These are phyloP conservation scores for Globodera ellingtonae DNA, from an alignment of 1,140 invertebrate genomes.

Conservation along the genomic window DNA sequence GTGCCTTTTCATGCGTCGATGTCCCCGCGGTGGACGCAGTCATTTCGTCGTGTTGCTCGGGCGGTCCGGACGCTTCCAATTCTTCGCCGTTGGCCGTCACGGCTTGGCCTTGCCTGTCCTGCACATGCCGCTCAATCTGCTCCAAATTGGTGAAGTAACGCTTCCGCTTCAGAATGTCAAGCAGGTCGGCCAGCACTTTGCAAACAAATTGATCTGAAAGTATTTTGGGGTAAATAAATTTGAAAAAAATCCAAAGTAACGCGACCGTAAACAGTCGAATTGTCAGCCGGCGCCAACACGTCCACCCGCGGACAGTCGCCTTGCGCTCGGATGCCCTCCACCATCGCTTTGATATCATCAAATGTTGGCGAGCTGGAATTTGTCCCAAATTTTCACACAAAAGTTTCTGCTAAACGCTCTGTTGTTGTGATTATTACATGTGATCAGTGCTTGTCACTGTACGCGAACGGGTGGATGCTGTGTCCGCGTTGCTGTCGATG, in stretches of 20 bases:
- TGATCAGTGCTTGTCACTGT: neutral
- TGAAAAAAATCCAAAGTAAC: slow-evolving; percentile 6
- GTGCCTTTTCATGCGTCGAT: neutral
- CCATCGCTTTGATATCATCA: slow-evolving; percentile 18
- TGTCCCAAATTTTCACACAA: neutral
- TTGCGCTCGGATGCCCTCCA: slow-evolving; percentile 6
- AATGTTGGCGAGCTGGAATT: slow-evolving; percentile 12
- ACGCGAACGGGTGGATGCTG: no score
- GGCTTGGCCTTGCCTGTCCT: neutral
- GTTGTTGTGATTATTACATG: neutral
- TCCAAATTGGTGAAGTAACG: neutral
- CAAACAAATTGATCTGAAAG: slow-evolving; percentile 10
- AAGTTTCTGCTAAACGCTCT: no score
- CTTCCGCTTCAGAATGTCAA: neutral
- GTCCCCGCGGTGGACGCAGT: neutral
- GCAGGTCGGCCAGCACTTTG: neutral
- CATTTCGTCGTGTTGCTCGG: no score
- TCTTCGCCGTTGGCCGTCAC: no score
- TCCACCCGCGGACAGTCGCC: slow-evolving; percentile 18
- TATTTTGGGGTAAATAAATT: neutral
- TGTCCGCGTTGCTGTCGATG: no score
- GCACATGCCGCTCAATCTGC: neutral
- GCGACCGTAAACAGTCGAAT: neutral
- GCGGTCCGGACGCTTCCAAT: no score
- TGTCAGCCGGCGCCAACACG: slow-evolving; percentile 10